Base-by-base conservation (phyloP, 1,140 invertebrate species). In the Pseudomyrmex gracilis region DNA sequence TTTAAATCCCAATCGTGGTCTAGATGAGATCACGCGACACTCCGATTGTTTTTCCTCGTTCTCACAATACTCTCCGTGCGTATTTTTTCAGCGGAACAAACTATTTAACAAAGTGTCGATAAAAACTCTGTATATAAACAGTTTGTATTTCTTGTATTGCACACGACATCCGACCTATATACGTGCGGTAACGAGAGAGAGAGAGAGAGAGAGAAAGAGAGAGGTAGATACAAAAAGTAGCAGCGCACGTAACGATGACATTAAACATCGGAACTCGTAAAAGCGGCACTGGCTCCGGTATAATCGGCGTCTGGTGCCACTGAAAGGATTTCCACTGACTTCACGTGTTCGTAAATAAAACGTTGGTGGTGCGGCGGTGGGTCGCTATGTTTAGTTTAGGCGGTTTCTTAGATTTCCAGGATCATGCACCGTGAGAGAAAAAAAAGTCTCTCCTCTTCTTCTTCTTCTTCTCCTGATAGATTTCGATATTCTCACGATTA, bases 311-410 rank as follows among this genome's bases (percentile, higher is more conserved):
- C 64, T 80, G 66, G 53, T 70, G 47, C 24, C 45, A 22, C 55
- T 55, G 61, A 17, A 70, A 85, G 63, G 77, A 86, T 87, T 64
- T 86, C 78, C 86, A 87, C 76, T 57, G 61, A n/a, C 71, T 73
- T 73, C 76, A 22, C 63, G 68, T 45, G 47, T 86, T 83, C 78
- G 78, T 87, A 87, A 87, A 87, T 87, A 87, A 87, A 86, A 63
- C 78, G 66, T 85, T 58, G 64, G 20, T 49, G 76, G 57, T 71
- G 85, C 86, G 34, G 66, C 73, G 86, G 78, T 87, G 71, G 86
- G 86, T 86, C 71, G 85, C 85, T 87, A 87, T 87, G 86, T 87
- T 87, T 87, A 87, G 85, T 85, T 87, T 87, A 83, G 78, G 82
- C 82, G 78, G 86, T 87, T 87, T 87, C 86, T 87, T 76, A 86